Percentiles rank a stretch among this genome's conserved stretches.
Conservation (phyloP, 2,888 invertebrate species). For the Parnassius apollo region DNA sequence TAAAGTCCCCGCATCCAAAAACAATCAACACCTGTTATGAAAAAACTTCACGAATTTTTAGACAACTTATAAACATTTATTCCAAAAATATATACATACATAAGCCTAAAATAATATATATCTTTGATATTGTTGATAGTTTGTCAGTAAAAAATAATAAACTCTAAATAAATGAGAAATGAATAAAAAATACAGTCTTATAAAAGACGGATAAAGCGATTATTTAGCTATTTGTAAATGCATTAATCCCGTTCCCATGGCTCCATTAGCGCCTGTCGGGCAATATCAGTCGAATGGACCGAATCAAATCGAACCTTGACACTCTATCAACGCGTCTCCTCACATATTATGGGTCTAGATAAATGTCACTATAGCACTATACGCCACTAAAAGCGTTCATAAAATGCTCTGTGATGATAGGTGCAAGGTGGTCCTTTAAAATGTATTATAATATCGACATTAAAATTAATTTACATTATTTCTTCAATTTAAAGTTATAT, state of each 20-base stretch:
- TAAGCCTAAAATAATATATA: too few relatives aligned
- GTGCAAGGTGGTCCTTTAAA: conserved; percentile 18
- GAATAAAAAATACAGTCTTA: too few relatives aligned
- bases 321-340: conserved; percentile 51
- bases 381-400: conserved; percentile 48
- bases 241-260: conserved; percentile 47
- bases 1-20: too few relatives aligned
- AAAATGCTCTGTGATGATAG: conserved; percentile 12
- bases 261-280: conserved; percentile 72
- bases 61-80: too few relatives aligned
- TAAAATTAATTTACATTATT: conserved; percentile 2
- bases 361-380: conserved; percentile 54
- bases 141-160: too few relatives aligned
- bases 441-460: not conserved
- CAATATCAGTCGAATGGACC: conserved; percentile 48
- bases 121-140: too few relatives aligned
- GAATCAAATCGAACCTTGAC: conserved; percentile 56
- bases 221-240: conserved; percentile 24
- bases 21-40: too few relatives aligned
- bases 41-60: too few relatives aligned
- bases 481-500: too few relatives aligned
- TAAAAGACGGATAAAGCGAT: too few relatives aligned
- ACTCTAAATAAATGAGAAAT: too few relatives aligned
- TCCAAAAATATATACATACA: too few relatives aligned
- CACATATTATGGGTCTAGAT: conserved; percentile 54